phyloP scores from a whole-genome alignment of 2,113 vertebrate genomes.

The Glaucidium brasilianum region DNA sequence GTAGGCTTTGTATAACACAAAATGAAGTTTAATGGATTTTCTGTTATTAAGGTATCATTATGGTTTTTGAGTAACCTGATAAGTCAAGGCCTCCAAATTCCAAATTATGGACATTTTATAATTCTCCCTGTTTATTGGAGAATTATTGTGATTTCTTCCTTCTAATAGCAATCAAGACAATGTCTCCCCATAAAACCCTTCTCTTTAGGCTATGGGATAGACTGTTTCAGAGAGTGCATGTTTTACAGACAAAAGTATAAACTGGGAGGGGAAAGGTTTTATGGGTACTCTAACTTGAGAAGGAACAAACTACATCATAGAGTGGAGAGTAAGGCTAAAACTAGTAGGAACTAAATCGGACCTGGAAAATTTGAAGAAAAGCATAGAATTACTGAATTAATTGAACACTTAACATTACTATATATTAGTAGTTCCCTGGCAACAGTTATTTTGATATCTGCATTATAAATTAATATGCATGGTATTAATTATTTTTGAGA shows the following conservation, averaged over 20 bases:
- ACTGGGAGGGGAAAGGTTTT: neutral
- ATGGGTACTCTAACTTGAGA: neutral
- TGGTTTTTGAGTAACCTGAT: neutral
- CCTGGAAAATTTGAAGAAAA: neutral
- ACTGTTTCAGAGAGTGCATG: neutral
- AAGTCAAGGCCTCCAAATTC: neutral
- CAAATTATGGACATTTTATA: neutral
- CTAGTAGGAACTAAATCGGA: neutral
- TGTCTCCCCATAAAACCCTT: neutral
- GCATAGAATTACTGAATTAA: neutral
- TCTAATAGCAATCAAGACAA: neutral
- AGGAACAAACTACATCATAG: neutral
- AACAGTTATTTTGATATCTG: neutral
- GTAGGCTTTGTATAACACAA: neutral
- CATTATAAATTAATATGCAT: neutral
- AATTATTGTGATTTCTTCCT: neutral
- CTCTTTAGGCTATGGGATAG: neutral
- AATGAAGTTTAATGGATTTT: neutral
- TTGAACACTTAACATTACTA: neutral
- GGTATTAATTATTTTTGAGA: neutral
- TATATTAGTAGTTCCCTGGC: neutral
- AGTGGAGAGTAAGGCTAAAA: neutral
- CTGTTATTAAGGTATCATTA: neutral
- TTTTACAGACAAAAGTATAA: neutral
- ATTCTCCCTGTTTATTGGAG: neutral